These are phyloP conservation scores for Teleogryllus oceanicus DNA, from an alignment of 2,888 invertebrate species.

Conservation along the genomic window DNA sequence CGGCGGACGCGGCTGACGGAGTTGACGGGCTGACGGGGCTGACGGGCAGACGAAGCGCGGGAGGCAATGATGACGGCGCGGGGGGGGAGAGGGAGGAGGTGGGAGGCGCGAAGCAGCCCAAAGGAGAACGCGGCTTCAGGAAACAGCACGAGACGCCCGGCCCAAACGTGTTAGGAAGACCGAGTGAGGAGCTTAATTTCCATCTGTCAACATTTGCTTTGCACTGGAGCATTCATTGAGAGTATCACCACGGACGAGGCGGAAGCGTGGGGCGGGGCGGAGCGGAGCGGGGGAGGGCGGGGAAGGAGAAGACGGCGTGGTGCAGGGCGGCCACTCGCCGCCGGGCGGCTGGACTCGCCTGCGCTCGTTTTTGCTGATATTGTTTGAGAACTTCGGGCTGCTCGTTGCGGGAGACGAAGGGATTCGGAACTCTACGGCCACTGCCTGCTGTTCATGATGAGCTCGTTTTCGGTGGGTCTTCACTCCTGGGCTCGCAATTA, in stretches of 20 bases:
- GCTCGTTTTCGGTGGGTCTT: too few species aligned
- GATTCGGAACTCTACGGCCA: too few species aligned
- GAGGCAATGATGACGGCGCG: neutral
- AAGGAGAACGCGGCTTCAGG: neutral
- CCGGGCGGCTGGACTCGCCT: too few species aligned
- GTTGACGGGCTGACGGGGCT: neutral
- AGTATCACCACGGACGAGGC: constrained; percentile 6
- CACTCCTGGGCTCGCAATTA: too few species aligned
- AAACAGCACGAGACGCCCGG: neutral
- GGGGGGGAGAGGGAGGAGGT: neutral
- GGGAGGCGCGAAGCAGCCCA: neutral
- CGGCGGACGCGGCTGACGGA: neutral
- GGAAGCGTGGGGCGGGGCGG: neutral
- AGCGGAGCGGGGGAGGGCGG: neutral
- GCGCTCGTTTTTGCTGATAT: neutral
- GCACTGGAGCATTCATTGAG: constrained; percentile 8
- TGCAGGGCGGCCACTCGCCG: too few species aligned
- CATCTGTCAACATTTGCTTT: constrained; percentile 31
- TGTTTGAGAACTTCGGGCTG: neutral
- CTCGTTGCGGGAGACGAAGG: constrained; percentile 51
- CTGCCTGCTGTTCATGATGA: too few species aligned
- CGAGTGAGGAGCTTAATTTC: constrained; percentile 27
- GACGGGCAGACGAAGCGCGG: neutral
- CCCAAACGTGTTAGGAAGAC: constrained; percentile 20
- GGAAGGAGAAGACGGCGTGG: too few species aligned